Conservation (phyloP, 2,113 vertebrate genomes). For the Syngnathus typhle region DNA sequence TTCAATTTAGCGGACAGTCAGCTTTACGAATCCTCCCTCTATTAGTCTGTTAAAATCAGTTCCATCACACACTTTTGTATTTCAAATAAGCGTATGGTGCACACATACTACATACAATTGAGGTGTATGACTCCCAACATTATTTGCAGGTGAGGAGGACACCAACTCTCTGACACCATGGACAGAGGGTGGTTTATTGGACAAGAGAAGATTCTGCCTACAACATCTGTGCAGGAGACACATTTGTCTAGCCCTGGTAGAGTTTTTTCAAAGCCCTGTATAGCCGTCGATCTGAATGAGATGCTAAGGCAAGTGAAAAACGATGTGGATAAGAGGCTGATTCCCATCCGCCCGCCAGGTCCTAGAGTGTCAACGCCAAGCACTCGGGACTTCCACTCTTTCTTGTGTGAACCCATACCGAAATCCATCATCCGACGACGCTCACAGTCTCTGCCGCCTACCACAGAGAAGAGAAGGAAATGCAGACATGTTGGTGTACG, state of each 20-base stretch:
- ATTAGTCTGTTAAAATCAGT: no score
- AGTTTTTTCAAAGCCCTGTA: slow-evolving; percentile 64
- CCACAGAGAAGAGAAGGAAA: slow-evolving; percentile 66
- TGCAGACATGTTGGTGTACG: slow-evolving; percentile 73
- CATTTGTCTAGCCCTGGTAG: slow-evolving; percentile 27
- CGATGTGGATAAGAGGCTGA: slow-evolving; percentile 24
- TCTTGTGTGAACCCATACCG: slow-evolving; percentile 75
- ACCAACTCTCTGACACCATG: slow-evolving; percentile 32
- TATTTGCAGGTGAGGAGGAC: slow-evolving; percentile 34
- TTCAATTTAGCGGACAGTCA: no score
- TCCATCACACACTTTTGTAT: no score
- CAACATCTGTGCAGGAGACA: slow-evolving; percentile 22
- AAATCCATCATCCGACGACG: slow-evolving; percentile 81
- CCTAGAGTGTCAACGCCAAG: slow-evolving; percentile 27
- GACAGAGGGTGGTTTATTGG: slow-evolving; percentile 58
- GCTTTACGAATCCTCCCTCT: no score
- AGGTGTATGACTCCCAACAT: background rate
- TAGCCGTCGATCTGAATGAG: slow-evolving; percentile 57
- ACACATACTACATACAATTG: background rate
- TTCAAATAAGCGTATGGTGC: no score
- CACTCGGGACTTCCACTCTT: slow-evolving; percentile 22
- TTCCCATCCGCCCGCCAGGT: slow-evolving; percentile 52
- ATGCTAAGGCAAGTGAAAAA: slow-evolving; percentile 41
- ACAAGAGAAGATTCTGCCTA: slow-evolving; percentile 35
- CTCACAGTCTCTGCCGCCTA: slow-evolving; percentile 79